Conservation (phyloP, 2,113 vertebrate genomes). For the Zosterops pallidus region DNA sequence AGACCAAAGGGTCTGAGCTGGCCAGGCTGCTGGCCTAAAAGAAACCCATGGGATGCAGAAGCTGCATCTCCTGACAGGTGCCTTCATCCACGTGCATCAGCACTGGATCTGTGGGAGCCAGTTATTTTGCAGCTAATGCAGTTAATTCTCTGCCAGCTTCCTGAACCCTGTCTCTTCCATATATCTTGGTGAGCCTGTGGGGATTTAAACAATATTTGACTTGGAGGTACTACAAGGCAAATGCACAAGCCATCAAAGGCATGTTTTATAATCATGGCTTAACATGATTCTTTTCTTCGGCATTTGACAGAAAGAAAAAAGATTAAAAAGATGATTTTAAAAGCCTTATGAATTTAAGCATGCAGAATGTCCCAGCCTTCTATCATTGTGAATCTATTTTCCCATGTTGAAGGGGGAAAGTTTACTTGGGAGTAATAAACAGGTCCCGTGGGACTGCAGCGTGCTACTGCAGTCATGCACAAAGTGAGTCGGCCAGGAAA, state of each 20-base stretch:
- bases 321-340: background rate
- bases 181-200: background rate
- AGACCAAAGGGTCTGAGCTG: background rate
- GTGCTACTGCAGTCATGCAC: slow-evolving; percentile 28
- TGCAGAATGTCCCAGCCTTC: slow-evolving; percentile 38
- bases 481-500: background rate
- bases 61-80: background rate
- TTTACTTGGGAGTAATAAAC: slow-evolving; percentile 50
- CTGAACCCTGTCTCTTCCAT: background rate
- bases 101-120: background rate
- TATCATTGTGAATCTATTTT: slow-evolving; percentile 50
- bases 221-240: slow-evolving; percentile 43
- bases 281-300: slow-evolving; percentile 48
- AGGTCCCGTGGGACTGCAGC: slow-evolving; percentile 29
- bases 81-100: background rate
- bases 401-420: slow-evolving; percentile 18
- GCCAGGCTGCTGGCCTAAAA: background rate
- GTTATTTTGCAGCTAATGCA: background rate
- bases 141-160: background rate
- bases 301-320: background rate
- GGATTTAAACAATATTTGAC: slow-evolving; percentile 43
- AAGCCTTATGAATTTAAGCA: slow-evolving; percentile 20
- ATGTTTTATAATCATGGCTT: slow-evolving; percentile 39
- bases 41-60: background rate
- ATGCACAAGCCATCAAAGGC: slow-evolving; percentile 9